Conservation (phyloP, 2,888 invertebrate species). For the Caprella mutica region DNA sequence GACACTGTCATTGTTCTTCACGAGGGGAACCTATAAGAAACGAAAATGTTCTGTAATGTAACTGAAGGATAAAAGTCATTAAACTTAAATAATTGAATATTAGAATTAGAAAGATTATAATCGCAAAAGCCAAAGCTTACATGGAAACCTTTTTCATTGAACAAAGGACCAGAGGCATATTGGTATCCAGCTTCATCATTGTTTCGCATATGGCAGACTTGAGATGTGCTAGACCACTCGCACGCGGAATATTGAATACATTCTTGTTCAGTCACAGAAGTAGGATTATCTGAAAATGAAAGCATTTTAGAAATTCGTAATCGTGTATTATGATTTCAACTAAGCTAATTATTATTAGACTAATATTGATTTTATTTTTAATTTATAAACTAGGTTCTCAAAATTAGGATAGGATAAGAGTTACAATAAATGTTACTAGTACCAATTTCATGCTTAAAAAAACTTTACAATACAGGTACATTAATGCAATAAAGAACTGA, state of each 20-base stretch:
- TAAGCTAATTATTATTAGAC: too few species aligned
- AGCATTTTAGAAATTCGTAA: not conserved
- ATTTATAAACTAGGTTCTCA: not conserved
- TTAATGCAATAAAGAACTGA: not conserved
- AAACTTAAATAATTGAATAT: not conserved
- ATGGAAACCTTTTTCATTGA: conserved; percentile 11
- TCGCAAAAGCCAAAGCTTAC: not conserved
- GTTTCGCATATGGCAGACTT: conserved; percentile 17
- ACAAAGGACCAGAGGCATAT: not conserved
- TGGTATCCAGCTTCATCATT: conserved; percentile 12
- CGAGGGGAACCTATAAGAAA: not conserved
- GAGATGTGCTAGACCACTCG: conserved; percentile 11
- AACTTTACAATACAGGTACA: not conserved
- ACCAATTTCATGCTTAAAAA: not conserved
- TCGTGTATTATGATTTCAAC: too few species aligned
- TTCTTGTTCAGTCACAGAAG: conserved; percentile 4
- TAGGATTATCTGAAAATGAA: not conserved
- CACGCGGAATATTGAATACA: conserved; percentile 21
- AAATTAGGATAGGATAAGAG: not conserved
- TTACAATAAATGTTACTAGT: not conserved
- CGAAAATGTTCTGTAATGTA: too few species aligned
- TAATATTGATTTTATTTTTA: not conserved
- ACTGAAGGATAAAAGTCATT: not conserved
- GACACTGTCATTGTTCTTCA: conserved; percentile 3
- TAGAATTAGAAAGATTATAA: not conserved